phyloP scores from a whole-genome alignment of 2,113 vertebrate species.

The Lontra canadensis region DNA sequence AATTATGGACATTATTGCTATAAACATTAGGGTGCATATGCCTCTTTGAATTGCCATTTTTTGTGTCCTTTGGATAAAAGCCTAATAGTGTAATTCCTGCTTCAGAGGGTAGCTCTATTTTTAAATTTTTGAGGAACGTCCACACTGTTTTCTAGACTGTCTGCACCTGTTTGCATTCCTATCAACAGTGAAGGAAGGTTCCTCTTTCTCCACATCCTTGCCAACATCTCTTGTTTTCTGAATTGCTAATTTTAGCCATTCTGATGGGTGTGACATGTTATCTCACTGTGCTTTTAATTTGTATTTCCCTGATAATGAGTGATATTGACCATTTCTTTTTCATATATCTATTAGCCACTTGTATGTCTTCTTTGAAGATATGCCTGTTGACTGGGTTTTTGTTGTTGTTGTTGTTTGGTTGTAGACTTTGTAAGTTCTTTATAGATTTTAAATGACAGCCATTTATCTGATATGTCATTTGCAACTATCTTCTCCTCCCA shows the following conservation, averaged over 20 bases:
- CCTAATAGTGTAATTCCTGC: background rate
- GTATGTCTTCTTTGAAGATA: background rate
- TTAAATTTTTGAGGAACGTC: background rate
- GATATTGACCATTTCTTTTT: background rate
- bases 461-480: background rate
- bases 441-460: background rate
- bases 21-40: background rate
- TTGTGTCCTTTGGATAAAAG: background rate
- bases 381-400: background rate
- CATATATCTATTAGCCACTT: background rate
- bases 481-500: background rate
- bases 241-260: background rate
- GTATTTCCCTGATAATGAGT: background rate
- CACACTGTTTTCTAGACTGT: background rate
- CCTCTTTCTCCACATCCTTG: background rate
- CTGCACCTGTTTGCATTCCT: background rate
- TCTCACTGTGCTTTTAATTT: background rate
- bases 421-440: background rate
- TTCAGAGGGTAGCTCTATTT: background rate
- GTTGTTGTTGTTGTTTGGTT: background rate
- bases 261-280: background rate
- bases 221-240: background rate
- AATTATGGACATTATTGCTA: background rate
- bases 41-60: background rate
- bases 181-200: background rate